These are phyloP conservation scores for Microcebus murinus DNA, from an alignment of 2,113 vertebrate genomes.

Conservation along the genomic window DNA sequence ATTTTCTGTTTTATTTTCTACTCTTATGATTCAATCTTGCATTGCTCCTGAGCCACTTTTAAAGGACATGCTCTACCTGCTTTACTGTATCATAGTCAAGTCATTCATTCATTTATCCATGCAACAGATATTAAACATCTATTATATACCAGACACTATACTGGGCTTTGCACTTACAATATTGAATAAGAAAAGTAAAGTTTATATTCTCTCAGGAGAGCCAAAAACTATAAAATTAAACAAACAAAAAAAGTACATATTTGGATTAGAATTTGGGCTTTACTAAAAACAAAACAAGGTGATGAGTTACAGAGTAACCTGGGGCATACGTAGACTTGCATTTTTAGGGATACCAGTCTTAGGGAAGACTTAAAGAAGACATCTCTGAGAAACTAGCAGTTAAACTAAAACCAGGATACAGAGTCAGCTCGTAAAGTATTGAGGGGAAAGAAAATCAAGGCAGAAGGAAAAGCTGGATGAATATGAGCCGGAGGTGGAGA, in stretches of 20 bases:
- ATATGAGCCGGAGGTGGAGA: not conserved
- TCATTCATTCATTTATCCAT: not conserved
- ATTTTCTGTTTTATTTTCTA: slow-evolving; percentile 10
- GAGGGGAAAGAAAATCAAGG: not conserved
- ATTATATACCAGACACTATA: not conserved
- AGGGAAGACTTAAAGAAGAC: not conserved
- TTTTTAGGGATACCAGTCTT: not conserved
- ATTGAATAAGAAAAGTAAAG: not conserved
- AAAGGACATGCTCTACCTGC: not conserved
- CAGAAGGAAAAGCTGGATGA: not conserved
- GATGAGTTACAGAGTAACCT: not conserved
- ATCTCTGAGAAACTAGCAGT: not conserved
- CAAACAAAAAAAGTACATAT: not conserved
- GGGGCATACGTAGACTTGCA: not conserved
- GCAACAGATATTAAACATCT: not conserved
- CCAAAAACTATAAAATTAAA: not conserved
- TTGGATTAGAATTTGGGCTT: not conserved
- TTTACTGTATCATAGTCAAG: not conserved
- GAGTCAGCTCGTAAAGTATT: not conserved
- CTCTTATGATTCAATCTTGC: not conserved
- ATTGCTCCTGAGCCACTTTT: not conserved
- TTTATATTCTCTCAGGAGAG: not conserved
- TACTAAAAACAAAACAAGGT: not conserved
- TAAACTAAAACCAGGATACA: not conserved
- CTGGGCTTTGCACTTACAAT: not conserved